phyloP scores from a whole-genome alignment of 1,140 invertebrate species.

The Trichomalopsis sarcophagae region DNA sequence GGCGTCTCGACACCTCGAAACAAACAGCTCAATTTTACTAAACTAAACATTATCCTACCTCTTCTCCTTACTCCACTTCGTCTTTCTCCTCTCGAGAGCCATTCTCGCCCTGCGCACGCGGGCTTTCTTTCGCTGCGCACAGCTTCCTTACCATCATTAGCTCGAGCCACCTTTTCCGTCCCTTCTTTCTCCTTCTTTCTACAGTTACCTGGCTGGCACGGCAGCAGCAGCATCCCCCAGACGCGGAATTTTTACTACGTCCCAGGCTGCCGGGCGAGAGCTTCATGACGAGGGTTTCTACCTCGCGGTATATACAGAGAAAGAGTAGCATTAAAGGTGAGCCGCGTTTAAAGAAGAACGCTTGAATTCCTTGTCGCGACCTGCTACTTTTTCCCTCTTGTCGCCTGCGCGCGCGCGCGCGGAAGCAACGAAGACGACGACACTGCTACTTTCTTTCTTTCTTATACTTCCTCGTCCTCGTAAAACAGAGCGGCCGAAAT shows the following conservation, averaged over 20 bases:
- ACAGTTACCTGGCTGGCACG: background rate
- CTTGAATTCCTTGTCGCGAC: background rate
- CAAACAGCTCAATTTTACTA: background rate
- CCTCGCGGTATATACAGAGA: slow-evolving; percentile 36
- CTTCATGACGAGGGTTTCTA: slow-evolving; percentile 58
- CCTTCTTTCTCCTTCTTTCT: background rate
- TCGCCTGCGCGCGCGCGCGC: background rate
- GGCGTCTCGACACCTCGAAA: too few relatives aligned
- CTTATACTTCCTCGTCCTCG: background rate
- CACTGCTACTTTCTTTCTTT: background rate
- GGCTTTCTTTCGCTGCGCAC: background rate
- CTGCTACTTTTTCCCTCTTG: background rate
- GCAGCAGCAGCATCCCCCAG: slow-evolving; percentile 47
- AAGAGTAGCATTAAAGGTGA: slow-evolving; percentile 60
- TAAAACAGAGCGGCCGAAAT: slow-evolving; percentile 18
- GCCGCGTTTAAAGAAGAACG: slow-evolving; percentile 60
- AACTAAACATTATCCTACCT: background rate
- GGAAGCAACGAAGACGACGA: background rate
- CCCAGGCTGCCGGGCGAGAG: slow-evolving; percentile 13
- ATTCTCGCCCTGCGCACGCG: too few relatives aligned
- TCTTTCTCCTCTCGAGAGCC: too few relatives aligned
- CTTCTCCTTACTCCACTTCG: background rate
- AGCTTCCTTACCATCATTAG: slow-evolving; percentile 22
- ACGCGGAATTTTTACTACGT: slow-evolving; percentile 66
- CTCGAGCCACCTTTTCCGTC: slow-evolving; percentile 3